Base-by-base conservation (phyloP, 2,797 vertebrate species). In the Luscinia luscinia region DNA sequence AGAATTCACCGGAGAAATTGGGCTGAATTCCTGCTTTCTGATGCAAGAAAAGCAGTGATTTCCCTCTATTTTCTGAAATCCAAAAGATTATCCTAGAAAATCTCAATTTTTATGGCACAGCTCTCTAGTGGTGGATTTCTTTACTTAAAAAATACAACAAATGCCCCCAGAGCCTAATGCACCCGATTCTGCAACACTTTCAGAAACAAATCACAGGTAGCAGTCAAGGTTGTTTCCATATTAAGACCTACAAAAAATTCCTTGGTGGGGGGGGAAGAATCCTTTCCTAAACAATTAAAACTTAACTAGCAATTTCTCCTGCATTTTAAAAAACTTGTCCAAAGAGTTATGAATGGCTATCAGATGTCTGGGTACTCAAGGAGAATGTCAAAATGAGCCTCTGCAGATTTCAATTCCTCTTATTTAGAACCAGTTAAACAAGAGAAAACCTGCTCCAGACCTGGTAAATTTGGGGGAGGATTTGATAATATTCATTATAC, bases 241-340 rank as follows among this genome's bases (percentile, higher is more conserved):
- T 20, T 87, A 89, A 76, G 34, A 87, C 8, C 20, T 62, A 66
- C 8, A 3, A 46, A 36, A 81, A 52, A 45, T 40, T 58, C 11
- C 10, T 14, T 38, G 9, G 34, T 34, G 34, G 34, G 5, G 4
- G 12, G 5, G 2, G 8, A 12, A 46, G 12, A 54, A 5, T 59
- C n/a, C 23, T 46, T 92, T 83, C 57, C 52, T 70, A 85, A 92
- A 59, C 22, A 89, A 87, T 30, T 77, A 52, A 82, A 86, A 43
- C 14, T 66, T 16, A 78, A 51, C 51, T 51, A 89, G 19, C 22
- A 84, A 18, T 76, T 79, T 54, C 27, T 84, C 17, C 32, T 89
- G 32, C 32, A 10, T 62, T 90, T 81, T 41, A 48, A 88, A 72
- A 80, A n/a, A 55, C 6, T 59, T 52, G 27, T 3, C 10, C 6